Evolutionary conservation across 2,888 invertebrate species (phyloP).

Genomic region (Scaptodrosophila latifasciaeformis): DNA sequence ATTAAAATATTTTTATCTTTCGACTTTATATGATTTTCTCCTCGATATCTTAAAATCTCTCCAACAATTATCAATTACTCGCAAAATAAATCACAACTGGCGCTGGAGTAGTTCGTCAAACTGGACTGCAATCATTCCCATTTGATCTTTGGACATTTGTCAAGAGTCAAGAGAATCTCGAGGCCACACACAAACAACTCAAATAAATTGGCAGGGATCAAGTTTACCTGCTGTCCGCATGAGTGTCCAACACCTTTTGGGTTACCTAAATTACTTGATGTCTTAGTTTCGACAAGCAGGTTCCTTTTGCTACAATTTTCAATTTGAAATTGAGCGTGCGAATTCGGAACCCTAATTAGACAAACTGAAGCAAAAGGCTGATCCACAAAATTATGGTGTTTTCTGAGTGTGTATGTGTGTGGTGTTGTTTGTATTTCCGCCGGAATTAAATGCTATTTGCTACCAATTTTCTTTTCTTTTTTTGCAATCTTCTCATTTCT

Average conservation of each 20-base stretch:
- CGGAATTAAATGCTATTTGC: conserved; percentile 50
- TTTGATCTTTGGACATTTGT: conserved; percentile 57
- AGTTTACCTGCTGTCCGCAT: conserved; percentile 27
- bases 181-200: conserved; percentile 39
- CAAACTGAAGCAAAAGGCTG: conserved; percentile 37
- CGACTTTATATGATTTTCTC: neutral
- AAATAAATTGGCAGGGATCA: conserved; percentile 39
- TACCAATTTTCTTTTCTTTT: conserved; percentile 41
- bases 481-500: conserved; percentile 47
- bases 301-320: conserved; percentile 53
- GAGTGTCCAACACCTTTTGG: too few species aligned
- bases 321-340: conserved; percentile 69
- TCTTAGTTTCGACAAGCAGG: conserved; percentile 46
- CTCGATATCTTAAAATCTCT: too few species aligned
- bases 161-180: conserved; percentile 47
- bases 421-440: conserved; percentile 52
- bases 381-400: conserved; percentile 16
- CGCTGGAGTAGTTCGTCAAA: conserved; percentile 39
- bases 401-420: conserved; percentile 17
- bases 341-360: conserved; percentile 62
- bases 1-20: conserved; percentile 4
- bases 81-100: conserved; percentile 52
- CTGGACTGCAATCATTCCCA: conserved; percentile 15
- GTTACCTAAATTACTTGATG: conserved; percentile 45
- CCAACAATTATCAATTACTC: too few species aligned